These are phyloP conservation scores for Empidonax traillii DNA, from an alignment of 2,113 vertebrate species.

Conservation along the genomic window DNA sequence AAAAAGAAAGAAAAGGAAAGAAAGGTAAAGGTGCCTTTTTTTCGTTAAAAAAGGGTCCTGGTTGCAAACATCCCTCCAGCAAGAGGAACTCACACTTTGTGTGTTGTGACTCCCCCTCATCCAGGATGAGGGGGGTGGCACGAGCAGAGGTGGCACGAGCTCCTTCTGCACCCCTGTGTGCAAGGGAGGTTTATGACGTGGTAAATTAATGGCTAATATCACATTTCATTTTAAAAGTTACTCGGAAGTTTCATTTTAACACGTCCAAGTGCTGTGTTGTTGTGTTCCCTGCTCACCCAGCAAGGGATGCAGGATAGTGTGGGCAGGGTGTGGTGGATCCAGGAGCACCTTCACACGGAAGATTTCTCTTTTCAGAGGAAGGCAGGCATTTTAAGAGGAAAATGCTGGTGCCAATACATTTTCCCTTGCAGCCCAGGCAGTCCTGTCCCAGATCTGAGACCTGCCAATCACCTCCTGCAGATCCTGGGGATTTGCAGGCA, in stretches of 20 bases:
- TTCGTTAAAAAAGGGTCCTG: not conserved
- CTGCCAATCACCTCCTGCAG: not conserved
- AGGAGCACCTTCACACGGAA: not conserved
- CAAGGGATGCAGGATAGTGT: not conserved
- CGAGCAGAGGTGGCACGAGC: rapidly evolving
- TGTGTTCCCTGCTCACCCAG: rapidly evolving
- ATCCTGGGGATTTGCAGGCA: not conserved
- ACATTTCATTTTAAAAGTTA: not conserved
- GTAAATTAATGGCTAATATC: not conserved
- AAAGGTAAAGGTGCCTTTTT: too few species aligned
- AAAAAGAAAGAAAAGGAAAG: too few species aligned
- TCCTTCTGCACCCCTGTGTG: not conserved
- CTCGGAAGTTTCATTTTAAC: not conserved
- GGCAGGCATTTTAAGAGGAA: not conserved
- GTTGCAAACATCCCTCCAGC: not conserved
- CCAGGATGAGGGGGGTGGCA: not conserved
- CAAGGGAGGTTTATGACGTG: not conserved
- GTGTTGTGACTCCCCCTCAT: not conserved
- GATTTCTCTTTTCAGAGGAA: not conserved
- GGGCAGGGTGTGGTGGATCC: not conserved
- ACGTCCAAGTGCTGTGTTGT: not conserved
- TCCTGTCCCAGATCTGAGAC: not conserved
- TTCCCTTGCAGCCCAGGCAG: not conserved
- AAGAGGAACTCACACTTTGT: not conserved
- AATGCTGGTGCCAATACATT: not conserved